phyloP scores from a whole-genome alignment of 2,888 invertebrate species.

The Dermolepida albohirtum region DNA sequence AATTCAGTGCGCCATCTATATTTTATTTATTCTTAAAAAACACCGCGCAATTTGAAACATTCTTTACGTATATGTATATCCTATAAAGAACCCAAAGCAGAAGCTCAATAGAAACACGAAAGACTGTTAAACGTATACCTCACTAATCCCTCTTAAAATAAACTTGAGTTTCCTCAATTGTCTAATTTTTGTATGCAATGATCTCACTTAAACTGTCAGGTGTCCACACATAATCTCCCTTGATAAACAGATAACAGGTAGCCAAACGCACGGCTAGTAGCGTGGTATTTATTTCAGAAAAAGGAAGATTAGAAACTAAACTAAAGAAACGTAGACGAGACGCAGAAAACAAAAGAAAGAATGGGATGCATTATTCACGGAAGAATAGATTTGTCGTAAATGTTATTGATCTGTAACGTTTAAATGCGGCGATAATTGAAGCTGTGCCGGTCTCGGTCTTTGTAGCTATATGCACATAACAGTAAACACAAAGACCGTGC shows the following conservation, averaged over 20 bases:
- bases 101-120: too few relatives aligned
- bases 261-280: not conserved
- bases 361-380: constrained; percentile 25
- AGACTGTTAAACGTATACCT: too few relatives aligned
- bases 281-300: not conserved
- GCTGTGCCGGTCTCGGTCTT: too few relatives aligned
- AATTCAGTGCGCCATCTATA: too few relatives aligned
- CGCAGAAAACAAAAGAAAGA: not conserved
- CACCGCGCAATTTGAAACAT: too few relatives aligned
- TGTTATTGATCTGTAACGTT: constrained; percentile 34
- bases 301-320: not conserved
- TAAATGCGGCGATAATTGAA: constrained; percentile 31
- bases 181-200: too few relatives aligned
- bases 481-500: constrained; percentile 27
- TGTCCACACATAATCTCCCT: not conserved
- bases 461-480: not conserved
- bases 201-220: too few relatives aligned
- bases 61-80: too few relatives aligned
- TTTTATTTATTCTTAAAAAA: too few relatives aligned
- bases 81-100: too few relatives aligned
- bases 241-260: constrained; percentile 14
- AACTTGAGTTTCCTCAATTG: too few relatives aligned
- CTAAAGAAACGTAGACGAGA: not conserved
- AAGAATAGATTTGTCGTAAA: constrained; percentile 34
- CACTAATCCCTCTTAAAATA: too few relatives aligned